Evolutionary conservation across 2,797 vertebrate species (phyloP).

Genomic region (Euthynnus affinis): DNA sequence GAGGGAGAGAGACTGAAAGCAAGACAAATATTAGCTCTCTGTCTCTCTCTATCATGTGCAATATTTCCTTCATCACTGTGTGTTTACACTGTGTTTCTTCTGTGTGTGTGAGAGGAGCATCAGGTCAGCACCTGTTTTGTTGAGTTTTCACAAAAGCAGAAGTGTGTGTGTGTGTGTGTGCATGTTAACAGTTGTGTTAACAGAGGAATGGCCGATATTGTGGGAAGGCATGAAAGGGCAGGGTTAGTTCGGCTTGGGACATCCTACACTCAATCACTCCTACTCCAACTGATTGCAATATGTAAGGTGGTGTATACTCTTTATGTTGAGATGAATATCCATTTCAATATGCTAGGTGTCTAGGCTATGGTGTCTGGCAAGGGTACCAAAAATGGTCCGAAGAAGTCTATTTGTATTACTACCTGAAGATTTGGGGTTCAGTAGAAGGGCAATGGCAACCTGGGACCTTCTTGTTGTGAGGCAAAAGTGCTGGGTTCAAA

Average conservation of each 20-base stretch:
- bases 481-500: no score
- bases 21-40: conserved; percentile 39
- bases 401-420: no score
- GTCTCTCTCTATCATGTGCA: conserved; percentile 22
- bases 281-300: not conserved
- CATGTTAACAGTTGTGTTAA: conserved; percentile 56
- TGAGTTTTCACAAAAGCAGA: conserved; percentile 34
- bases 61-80: conserved; percentile 66
- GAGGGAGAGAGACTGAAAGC: conserved; percentile 1
- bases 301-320: not conserved
- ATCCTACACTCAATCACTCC: not conserved
- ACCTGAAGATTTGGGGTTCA: no score
- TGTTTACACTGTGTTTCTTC: conserved; percentile 28
- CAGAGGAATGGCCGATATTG: conserved; percentile 56
- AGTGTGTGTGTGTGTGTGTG: not conserved
- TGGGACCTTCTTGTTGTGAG: no score
- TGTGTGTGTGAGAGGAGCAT: conserved; percentile 30
- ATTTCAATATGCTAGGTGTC: not conserved
- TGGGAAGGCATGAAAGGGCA: conserved; percentile 17
- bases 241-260: not conserved
- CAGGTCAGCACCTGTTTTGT: conserved; percentile 54
- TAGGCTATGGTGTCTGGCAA: no score
- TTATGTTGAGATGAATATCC: not conserved
- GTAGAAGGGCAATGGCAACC: no score
- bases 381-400: no score